These are phyloP conservation scores for Athalia rosae DNA, from an alignment of 2,888 invertebrate genomes.

Conservation along the genomic window DNA sequence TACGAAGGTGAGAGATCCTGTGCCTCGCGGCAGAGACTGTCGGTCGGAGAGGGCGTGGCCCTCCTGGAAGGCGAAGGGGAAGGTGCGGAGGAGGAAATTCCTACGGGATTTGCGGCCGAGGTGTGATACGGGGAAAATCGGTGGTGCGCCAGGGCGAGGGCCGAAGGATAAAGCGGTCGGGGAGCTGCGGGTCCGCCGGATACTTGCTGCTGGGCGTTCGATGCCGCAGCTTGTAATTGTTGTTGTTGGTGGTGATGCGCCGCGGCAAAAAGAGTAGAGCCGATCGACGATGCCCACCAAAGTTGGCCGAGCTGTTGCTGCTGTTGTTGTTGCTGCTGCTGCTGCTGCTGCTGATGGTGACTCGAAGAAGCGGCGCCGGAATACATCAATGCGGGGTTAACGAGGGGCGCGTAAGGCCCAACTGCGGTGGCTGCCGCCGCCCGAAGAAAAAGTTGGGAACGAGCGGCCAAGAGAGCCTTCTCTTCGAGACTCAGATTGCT, in stretches of 20 bases:
- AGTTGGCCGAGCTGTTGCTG: slow-evolving; percentile 65
- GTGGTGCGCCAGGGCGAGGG: slow-evolving; percentile 70
- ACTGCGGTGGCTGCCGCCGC: slow-evolving; percentile 80
- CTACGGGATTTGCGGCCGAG: slow-evolving; percentile 62
- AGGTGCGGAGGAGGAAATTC: slow-evolving; percentile 63
- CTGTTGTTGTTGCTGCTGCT: slow-evolving; percentile 58
- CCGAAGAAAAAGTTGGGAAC: slow-evolving; percentile 84
- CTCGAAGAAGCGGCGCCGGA: slow-evolving; percentile 69
- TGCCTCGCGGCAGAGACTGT: slow-evolving; percentile 69
- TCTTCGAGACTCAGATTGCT: slow-evolving; percentile 85
- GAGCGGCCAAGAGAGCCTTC: slow-evolving; percentile 85
- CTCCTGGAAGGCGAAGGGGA: slow-evolving; percentile 68
- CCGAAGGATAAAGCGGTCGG: slow-evolving; percentile 68
- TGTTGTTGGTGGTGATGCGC: slow-evolving; percentile 70
- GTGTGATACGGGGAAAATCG: slow-evolving; percentile 73
- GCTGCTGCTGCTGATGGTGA: slow-evolving; percentile 61
- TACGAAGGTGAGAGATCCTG: slow-evolving; percentile 71
- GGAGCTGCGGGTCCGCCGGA: slow-evolving; percentile 67
- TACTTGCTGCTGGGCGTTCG: slow-evolving; percentile 45
- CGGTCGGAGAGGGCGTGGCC: slow-evolving; percentile 70
- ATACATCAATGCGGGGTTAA: slow-evolving; percentile 74
- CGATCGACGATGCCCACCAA: slow-evolving; percentile 71
- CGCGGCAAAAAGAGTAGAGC: slow-evolving; percentile 74
- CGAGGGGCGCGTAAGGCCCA: slow-evolving; percentile 76
- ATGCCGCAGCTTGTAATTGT: slow-evolving; percentile 50